Percentiles rank a stretch among this genome's conserved stretches.
These are phyloP conservation scores for Falcunculus frontatus DNA, from an alignment of 2,113 vertebrate genomes.

Conservation along the genomic window DNA sequence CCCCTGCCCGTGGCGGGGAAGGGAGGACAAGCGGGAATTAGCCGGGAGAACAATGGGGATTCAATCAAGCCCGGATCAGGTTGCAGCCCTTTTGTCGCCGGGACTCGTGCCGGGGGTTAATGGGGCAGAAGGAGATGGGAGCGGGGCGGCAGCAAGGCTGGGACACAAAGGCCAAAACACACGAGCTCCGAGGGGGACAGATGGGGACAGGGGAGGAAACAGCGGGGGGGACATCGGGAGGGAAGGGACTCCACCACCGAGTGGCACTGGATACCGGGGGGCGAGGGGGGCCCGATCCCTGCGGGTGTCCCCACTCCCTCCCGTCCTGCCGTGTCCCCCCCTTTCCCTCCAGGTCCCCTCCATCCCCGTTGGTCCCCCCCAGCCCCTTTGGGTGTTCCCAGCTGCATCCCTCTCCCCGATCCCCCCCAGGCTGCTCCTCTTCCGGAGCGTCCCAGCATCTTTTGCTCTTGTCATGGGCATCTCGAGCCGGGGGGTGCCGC, in stretches of 20 bases:
- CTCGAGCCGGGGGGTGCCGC: neutral
- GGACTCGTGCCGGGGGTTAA: constrained; percentile 89
- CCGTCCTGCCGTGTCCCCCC: too few species aligned
- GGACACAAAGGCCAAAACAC: constrained; percentile 85
- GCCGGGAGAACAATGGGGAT: constrained; percentile 62
- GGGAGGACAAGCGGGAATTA: constrained; percentile 49
- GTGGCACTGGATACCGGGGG: neutral
- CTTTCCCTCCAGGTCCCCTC: neutral
- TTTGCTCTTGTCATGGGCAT: neutral
- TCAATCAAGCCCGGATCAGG: constrained; percentile 67
- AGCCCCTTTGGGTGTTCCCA: neutral
- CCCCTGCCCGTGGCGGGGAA: constrained; percentile 14
- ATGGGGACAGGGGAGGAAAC: constrained; percentile 73
- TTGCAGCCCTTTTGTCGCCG: constrained; percentile 82
- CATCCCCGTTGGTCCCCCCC: neutral
- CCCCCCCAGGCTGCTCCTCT: neutral
- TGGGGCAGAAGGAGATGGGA: constrained; percentile 91
- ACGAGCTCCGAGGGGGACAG: constrained; percentile 81
- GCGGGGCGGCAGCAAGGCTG: constrained; percentile 75
- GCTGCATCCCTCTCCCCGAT: neutral
- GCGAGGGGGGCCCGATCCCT: neutral
- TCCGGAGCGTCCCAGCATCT: neutral
- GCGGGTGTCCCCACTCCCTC: neutral
- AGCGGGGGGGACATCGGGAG: neutral
- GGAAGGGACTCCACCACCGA: constrained; percentile 4